Conservation (phyloP, 2,113 vertebrate species). For the Xiphorhynchus elegans region DNA sequence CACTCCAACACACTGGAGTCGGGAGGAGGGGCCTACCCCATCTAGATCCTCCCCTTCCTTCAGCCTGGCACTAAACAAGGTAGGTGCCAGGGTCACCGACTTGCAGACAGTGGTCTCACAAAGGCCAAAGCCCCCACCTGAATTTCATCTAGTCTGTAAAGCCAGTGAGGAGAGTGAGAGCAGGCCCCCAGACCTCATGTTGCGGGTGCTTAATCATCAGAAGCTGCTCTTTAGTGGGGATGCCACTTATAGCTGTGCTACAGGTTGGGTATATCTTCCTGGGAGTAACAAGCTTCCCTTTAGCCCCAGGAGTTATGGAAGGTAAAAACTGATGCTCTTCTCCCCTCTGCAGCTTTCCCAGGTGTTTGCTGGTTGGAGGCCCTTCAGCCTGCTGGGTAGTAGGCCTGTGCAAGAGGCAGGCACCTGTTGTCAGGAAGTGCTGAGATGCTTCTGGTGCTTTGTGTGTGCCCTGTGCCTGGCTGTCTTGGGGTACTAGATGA, state of each 20-base stretch:
- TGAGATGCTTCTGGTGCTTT: neutral
- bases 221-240: neutral
- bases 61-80: slow-evolving; percentile 74
- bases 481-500: neutral
- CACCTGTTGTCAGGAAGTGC: neutral
- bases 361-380: neutral
- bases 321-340: neutral
- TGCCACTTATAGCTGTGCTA: neutral
- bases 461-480: neutral
- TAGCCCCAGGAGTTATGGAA: neutral
- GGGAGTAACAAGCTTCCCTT: neutral
- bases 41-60: slow-evolving; percentile 67
- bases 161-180: neutral
- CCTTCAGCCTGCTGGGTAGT: neutral
- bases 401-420: neutral
- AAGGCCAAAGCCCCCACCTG: neutral
- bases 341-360: neutral
- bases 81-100: slow-evolving; percentile 64
- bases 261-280: neutral
- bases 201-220: neutral
- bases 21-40: slow-evolving; percentile 51
- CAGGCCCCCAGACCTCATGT: neutral
- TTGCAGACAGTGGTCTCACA: neutral
- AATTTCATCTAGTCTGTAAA: neutral
- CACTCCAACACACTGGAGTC: slow-evolving; percentile 53